Evolutionary conservation across 2,113 vertebrate genomes (phyloP).

Genomic region (Psilopsiagon aurifrons): DNA sequence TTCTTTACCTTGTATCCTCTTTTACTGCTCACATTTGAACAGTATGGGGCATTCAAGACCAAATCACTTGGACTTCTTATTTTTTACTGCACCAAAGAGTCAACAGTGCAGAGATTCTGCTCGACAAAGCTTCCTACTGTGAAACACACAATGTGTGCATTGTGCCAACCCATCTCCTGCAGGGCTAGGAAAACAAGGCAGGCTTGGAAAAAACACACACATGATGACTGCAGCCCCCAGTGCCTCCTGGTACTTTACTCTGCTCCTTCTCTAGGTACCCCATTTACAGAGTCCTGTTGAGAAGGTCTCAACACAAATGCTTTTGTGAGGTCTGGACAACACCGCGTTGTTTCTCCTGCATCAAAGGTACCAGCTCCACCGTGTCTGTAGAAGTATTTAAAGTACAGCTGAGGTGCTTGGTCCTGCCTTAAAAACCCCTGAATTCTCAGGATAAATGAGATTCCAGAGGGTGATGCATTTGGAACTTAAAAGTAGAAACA

Average conservation of each 20-base stretch:
- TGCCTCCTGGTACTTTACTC: neutral
- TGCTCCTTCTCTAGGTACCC: neutral
- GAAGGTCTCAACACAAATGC: neutral
- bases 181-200: constrained; percentile 50
- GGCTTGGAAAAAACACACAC: neutral
- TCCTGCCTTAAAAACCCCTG: neutral
- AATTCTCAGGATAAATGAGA: neutral
- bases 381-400: neutral
- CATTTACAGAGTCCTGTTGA: neutral
- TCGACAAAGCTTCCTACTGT: constrained; percentile 60
- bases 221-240: neutral
- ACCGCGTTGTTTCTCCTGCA: neutral
- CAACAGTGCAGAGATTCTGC: constrained; percentile 45
- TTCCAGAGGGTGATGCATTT: neutral
- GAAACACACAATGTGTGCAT: constrained; percentile 54
- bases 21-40: constrained; percentile 13
- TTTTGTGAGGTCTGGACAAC: neutral
- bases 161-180: constrained; percentile 47
- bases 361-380: neutral
- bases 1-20: neutral
- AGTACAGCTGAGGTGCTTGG: neutral
- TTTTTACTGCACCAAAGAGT: neutral
- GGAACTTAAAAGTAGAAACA: neutral
- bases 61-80: neutral
- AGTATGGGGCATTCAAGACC: constrained; percentile 16